Percentiles rank a stretch among this genome's conserved stretches.
Conservation (phyloP, 92 coral and sea anemone genomes). For the Epizoanthus illoricatus region DNA sequence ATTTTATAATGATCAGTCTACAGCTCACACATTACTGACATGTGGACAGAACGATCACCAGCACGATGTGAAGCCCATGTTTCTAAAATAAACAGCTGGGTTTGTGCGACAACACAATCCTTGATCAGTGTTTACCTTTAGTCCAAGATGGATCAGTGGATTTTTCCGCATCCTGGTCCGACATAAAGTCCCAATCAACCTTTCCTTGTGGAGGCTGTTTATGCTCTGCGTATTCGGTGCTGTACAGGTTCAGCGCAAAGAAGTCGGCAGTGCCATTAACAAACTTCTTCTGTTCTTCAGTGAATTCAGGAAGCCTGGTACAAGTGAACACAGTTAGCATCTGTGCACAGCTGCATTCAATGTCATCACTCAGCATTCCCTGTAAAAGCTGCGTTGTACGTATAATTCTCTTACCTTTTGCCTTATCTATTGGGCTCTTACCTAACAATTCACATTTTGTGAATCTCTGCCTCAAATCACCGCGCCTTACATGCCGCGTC, state of each 20-base stretch:
- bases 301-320: conserved; percentile 37
- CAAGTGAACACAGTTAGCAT: not conserved
- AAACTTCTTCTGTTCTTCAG: conserved; percentile 39
- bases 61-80: no score
- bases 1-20: no score
- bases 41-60: no score
- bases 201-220: conserved; percentile 36
- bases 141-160: conserved; percentile 41
- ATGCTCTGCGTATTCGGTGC: not conserved
- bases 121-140: not conserved
- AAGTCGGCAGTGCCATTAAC: conserved; percentile 35
- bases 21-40: no score
- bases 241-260: conserved; percentile 41
- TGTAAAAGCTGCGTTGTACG: no score
- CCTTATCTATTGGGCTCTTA: not conserved
- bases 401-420: no score
- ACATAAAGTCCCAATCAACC: not conserved
- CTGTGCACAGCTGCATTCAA: not conserved
- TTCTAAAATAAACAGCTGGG: no score
- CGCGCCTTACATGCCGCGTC: no score
- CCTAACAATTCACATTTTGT: no score
- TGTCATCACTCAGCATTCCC: not conserved
- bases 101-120: no score
- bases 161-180: conserved; percentile 38
- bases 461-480: no score